Evolutionary conservation across 2,797 vertebrate species (phyloP).

Genomic region (Leucoraja ocellata): DNA sequence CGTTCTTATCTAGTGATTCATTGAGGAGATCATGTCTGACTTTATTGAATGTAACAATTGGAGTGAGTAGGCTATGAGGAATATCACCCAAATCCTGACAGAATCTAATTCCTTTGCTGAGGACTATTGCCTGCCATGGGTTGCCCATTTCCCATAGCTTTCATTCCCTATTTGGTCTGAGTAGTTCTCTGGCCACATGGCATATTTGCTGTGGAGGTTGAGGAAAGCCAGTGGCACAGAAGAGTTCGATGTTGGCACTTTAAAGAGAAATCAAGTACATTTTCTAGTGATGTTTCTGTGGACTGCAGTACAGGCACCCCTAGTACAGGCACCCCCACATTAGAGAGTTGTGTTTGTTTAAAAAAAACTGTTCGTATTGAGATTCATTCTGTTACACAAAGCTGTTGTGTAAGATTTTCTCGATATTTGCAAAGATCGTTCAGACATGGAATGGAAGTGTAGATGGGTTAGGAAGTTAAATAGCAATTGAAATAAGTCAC

Average conservation of each 20-base stretch:
- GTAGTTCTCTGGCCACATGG: too few relatives aligned
- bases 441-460: too few relatives aligned
- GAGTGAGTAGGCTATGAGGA: neutral
- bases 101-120: neutral
- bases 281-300: neutral
- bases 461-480: too few relatives aligned
- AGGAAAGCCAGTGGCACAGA: neutral
- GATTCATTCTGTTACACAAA: neutral
- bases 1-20: neutral
- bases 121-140: neutral
- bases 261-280: neutral
- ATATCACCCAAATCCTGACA: neutral
- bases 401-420: neutral
- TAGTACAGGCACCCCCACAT: too few relatives aligned
- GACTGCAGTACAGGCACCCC: too few relatives aligned
- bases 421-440: too few relatives aligned
- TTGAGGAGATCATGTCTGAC: neutral
- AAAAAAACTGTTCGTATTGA: too few relatives aligned
- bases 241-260: neutral
- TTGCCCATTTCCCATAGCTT: neutral
- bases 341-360: too few relatives aligned
- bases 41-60: neutral
- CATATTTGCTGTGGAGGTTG: neutral
- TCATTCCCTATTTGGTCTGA: neutral
- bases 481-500: too few relatives aligned